Base-by-base conservation (phyloP, 2,888 invertebrate species). In the Synanthedon andrenaeformis region DNA sequence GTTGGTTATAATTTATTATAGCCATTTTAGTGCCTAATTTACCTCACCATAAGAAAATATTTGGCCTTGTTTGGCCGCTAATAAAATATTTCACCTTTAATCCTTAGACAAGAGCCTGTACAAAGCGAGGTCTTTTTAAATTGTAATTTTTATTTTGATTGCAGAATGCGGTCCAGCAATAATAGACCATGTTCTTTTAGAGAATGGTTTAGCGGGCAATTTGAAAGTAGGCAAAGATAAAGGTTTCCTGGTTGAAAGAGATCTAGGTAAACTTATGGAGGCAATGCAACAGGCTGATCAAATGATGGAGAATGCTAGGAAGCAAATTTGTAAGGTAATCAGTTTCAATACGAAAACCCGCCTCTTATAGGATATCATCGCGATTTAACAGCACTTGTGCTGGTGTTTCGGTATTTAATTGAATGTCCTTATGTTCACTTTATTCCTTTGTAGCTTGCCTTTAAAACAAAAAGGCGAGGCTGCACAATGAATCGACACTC, bases 161-260 rank as follows among this genome's bases (percentile, higher is more conserved):
- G 3, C 79, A 91, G 96, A 96, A 76, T 98, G 94, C 87, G 98
- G 99, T 4, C 92, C 97, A 17, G 91, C 97, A 0, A 83, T 99
- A 45, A 92, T 99, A 58, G 97, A 98, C 66, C 98, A 99, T 75
- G 92, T 94, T n/a, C 85, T 99, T 3, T 69, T 91, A 17, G 89
- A 90, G 65, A 89, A 90, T 57, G 93, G 93, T 41, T 90, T 98
- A 1, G 76, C 90, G 3, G 88, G 88, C n/a, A 86, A 69, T 57
- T 74, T 86, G 77, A 86, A 85, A 59, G 56, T 87, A 3, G 66
- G 69, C 19, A 65, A 69, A 6, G 82, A 84, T 28, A 93, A 93
- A 74, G 91, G 90, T 12, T 95, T 97, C 71, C 75, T 90, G 52
- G 58, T 91, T 5, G 87, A 89, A 3, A 75, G 87, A 23, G 92